These are phyloP conservation scores for Pachliopta kotzebuea DNA, from an alignment of 2,888 invertebrate species.

Conservation along the genomic window DNA sequence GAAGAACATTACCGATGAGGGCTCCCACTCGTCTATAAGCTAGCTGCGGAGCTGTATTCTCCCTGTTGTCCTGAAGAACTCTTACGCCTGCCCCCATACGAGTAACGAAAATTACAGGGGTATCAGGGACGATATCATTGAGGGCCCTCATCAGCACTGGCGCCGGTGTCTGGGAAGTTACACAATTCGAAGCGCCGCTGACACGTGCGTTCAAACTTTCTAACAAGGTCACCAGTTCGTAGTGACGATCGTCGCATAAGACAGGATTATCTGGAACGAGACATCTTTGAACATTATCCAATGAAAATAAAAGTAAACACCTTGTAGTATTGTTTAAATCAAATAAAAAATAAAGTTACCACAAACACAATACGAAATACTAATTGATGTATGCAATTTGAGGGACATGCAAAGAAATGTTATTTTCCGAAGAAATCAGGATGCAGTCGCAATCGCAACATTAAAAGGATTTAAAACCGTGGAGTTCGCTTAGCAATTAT, in stretches of 20 bases:
- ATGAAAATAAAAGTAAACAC: background rate
- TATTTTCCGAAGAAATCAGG: background rate
- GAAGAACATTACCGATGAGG: slow-evolving; percentile 60
- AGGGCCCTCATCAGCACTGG: slow-evolving; percentile 61
- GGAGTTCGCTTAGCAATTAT: slow-evolving; percentile 14
- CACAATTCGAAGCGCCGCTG: slow-evolving; percentile 83
- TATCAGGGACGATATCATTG: slow-evolving; percentile 57
- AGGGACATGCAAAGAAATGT: background rate
- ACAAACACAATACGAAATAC: too few species aligned
- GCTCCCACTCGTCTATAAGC: slow-evolving; percentile 63
- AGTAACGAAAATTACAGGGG: slow-evolving; percentile 58
- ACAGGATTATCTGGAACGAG: slow-evolving; percentile 88
- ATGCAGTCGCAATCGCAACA: slow-evolving; percentile 13
- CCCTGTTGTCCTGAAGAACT: slow-evolving; percentile 38
- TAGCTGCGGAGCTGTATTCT: slow-evolving; percentile 47
- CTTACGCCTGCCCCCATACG: slow-evolving; percentile 46
- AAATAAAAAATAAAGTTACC: background rate
- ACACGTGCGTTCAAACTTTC: slow-evolving; percentile 87
- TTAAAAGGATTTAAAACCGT: background rate
- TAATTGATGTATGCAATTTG: background rate
- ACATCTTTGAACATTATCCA: slow-evolving; percentile 23
- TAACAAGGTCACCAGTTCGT: slow-evolving; percentile 85
- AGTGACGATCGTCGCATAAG: slow-evolving; percentile 86
- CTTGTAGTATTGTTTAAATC: background rate
- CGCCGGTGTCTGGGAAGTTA: slow-evolving; percentile 54